Conservation (phyloP, 2,888 invertebrate genomes). For the Thymelicus acteon region DNA sequence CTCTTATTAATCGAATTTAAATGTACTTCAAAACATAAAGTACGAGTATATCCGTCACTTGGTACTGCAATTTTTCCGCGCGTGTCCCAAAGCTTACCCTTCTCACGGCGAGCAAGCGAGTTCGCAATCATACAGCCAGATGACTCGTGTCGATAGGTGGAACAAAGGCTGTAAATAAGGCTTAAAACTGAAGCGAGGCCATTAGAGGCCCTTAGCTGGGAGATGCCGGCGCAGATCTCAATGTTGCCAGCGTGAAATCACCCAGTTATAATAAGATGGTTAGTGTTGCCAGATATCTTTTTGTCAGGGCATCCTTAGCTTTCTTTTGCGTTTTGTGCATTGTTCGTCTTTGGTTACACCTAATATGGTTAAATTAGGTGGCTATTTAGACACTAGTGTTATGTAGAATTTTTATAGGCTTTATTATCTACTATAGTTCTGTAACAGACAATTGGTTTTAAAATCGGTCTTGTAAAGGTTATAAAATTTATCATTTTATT, state of each 20-base stretch:
- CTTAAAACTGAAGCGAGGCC: slow-evolving; percentile 77
- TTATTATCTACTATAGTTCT: no score
- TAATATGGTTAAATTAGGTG: slow-evolving; percentile 1
- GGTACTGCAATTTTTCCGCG: neutral
- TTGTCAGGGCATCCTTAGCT: neutral
- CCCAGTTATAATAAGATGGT: slow-evolving; percentile 26
- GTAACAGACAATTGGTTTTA: no score
- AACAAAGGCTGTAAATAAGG: slow-evolving; percentile 79
- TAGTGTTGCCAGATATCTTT: slow-evolving; percentile 23
- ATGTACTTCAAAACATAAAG: neutral
- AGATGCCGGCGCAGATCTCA: slow-evolving; percentile 74
- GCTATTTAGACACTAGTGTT: neutral
- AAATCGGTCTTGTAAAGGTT: no score
- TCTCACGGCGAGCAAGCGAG: neutral
- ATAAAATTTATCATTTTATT: no score
- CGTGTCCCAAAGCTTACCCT: neutral
- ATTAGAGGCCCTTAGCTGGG: slow-evolving; percentile 78
- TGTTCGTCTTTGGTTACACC: slow-evolving; percentile 4
- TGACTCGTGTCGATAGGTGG: slow-evolving; percentile 57
- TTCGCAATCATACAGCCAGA: slow-evolving; percentile 29
- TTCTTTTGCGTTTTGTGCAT: slow-evolving; percentile 4
- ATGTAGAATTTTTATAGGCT: no score
- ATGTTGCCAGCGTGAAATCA: slow-evolving; percentile 72
- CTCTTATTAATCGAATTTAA: no score
- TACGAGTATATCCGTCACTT: neutral